Base-by-base conservation (phyloP, 2,797 vertebrate species). In the Eulemur mongoz region DNA sequence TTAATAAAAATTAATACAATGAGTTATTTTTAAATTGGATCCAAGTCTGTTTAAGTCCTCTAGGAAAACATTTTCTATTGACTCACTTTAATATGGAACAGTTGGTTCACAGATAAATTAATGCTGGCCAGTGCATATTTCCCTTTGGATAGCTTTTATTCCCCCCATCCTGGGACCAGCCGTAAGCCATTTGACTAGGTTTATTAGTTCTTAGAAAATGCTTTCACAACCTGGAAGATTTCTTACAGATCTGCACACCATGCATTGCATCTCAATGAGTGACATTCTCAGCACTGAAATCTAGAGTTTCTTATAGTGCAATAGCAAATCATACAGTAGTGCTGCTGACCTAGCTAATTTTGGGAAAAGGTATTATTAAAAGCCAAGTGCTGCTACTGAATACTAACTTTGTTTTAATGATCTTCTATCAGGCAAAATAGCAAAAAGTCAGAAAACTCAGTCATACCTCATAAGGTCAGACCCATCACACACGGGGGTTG, bases 171-270 rank as follows among this genome's bases (percentile, higher is more conserved):
- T 25, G 15, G n/a, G 25, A 67, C 25, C 50, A 91, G 48, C 50
- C 72, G 72, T 38, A 95, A 93, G 65, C 18, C 57, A 81, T 15
- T 95, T 79, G 93, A 72, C 72, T 95, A 57, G 25, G 27, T 83
- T 90, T 70, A 91, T 86, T 57, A 97, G 45, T 72, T 95, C 72
- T 80, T 85, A 86, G 72, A 95, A 98, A 80, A 81, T 73, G 30
- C 0, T 79, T 54, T 40, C 38, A 18, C 5, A 91, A 4, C 32
- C 35, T 78, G 61, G 20, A 38, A 59, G 40, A 9, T 63, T 61
- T 94, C 80, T 95, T 89, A 95, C 43, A 52, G 32, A 43, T 75
- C 82, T 84, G 67, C 20, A 83, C 4, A 2, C n/a, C 40, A 4
- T 17, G 75, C 65, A 83, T 38, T 97, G 72, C 75, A 84, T 20